phyloP scores from a whole-genome alignment of 2,113 vertebrate species.

The Spea bombifrons region DNA sequence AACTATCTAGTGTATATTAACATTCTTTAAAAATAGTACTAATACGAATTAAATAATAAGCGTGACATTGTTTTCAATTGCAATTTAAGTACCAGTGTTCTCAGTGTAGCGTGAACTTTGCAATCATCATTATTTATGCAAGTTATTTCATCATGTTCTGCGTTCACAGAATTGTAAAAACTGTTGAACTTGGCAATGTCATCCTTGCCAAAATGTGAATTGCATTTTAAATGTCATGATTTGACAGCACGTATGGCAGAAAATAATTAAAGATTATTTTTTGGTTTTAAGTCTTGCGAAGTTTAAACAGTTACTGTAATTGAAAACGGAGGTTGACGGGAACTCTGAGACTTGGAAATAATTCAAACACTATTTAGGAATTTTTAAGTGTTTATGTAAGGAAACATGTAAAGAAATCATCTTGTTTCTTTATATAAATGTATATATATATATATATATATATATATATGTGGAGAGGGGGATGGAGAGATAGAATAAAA shows the following conservation, averaged over 20 bases:
- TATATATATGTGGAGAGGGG: no score
- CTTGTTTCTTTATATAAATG: no score
- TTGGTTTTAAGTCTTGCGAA: constrained; percentile 36
- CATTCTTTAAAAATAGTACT: neutral
- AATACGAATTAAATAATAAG: neutral
- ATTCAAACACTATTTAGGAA: constrained; percentile 19
- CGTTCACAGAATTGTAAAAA: constrained; percentile 42
- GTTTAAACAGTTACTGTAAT: constrained; percentile 45
- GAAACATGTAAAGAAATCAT: neutral
- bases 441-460: no score
- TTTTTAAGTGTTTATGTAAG: constrained; percentile 26
- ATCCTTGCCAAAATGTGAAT: constrained; percentile 33
- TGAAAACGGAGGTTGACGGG: constrained; percentile 40
- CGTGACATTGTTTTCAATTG: constrained; percentile 12
- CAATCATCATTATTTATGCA: constrained; percentile 38
- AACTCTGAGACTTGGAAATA: constrained; percentile 30
- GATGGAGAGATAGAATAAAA: no score
- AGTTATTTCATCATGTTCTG: constrained; percentile 30
- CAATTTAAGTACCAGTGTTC: constrained; percentile 16
- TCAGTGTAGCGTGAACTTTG: constrained; percentile 30
- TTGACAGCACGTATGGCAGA: constrained; percentile 45
- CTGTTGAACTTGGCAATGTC: constrained; percentile 44
- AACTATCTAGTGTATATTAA: neutral
- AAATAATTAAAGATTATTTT: constrained; percentile 46
- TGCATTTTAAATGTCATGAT: constrained; percentile 44